A percentile compares a stretch with the other conserved stretches of the same genome.
Evolutionary conservation across 2,888 invertebrate genomes (phyloP).

Genomic region (Epinotia ramella): DNA sequence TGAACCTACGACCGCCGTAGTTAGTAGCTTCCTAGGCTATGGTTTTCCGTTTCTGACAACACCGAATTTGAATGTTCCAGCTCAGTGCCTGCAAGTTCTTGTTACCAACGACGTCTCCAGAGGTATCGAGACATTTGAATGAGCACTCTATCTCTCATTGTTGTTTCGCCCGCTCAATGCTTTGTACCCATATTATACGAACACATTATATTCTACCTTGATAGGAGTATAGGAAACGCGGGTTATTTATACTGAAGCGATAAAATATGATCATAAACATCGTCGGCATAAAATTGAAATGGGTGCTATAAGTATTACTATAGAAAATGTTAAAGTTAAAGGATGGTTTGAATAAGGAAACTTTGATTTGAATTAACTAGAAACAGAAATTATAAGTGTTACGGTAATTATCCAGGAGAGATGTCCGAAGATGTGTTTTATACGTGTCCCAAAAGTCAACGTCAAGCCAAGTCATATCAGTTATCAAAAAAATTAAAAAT

Average conservation of each 20-base stretch:
- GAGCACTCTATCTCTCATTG: conserved; percentile 32
- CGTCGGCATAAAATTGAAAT: conserved; percentile 8
- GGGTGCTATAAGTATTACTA: neutral
- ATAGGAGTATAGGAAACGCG: conserved; percentile 2
- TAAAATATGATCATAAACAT: conserved; percentile 12
- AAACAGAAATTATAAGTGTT: neutral
- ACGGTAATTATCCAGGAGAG: too few species aligned
- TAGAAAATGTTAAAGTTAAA: neutral
- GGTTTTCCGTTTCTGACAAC: conserved; percentile 5
- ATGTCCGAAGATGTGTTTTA: too few species aligned
- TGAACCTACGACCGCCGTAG: too few species aligned
- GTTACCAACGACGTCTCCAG: conserved; percentile 22
- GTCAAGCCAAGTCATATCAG: too few species aligned
- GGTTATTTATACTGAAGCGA: conserved; percentile 29
- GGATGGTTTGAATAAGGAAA: neutral
- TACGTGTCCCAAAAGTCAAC: too few species aligned
- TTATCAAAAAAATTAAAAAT: too few species aligned
- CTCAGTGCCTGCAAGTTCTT: conserved; percentile 10
- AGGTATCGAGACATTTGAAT: conserved; percentile 38
- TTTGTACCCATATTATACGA: conserved; percentile 14
- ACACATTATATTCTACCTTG: conserved; percentile 14
- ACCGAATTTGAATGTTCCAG: conserved; percentile 22
- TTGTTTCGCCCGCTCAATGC: conserved; percentile 30
- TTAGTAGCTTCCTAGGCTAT: neutral
- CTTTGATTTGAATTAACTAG: neutral